Base-by-base conservation (phyloP, 2,888 invertebrate species). In the Epiblema foenella region DNA sequence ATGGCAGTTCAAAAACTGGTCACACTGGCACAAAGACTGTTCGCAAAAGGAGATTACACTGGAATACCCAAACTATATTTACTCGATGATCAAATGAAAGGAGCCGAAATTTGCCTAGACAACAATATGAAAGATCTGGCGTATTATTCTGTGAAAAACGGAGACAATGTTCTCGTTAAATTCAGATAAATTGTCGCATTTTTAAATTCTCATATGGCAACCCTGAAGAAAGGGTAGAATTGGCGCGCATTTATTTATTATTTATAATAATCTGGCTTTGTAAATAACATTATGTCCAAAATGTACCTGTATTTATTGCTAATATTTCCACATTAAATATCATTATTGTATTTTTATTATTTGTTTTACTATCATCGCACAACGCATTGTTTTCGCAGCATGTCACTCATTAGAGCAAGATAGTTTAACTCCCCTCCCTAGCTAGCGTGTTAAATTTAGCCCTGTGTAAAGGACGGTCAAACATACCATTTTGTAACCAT, bases 1-100 rank as follows among this genome's bases (percentile, higher is more conserved):
- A 97, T 98, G 95, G 94, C 95, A 7, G 96, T 98, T 15, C 97
- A 97, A 85, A 98, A 98, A 85, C 91, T 98, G 75, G 95, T 96
- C 79, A 96, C 96, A 81, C 90, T 98, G 76, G 95, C 96, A 1
- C 96, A 97, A 83, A 95, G 97, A 86, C 89, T 97, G 77, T 97
- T 97, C 83, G 94, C 95, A 0, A 91, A 86, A 75, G 70, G 75
- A 74, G 89, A 87, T 75, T 79, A 87, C 79, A 83, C 77, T 46
- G 89, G 89, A 7, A 81, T 81, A 42, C 94, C 94, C 0, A 86
- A 77, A 0, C 79, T 95, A 18, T 89, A 89, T 72, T 92, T 95
- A 73, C 79, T 94, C 1, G 95, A 95, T 78, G 93, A 93, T 12
- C 89, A 94, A 76, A 92, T 94, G 87, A 86, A 94, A 7, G 95